Evolutionary conservation across 1,140 invertebrate genomes (phyloP).

Genomic region (Lamellibrachia luymesi): DNA sequence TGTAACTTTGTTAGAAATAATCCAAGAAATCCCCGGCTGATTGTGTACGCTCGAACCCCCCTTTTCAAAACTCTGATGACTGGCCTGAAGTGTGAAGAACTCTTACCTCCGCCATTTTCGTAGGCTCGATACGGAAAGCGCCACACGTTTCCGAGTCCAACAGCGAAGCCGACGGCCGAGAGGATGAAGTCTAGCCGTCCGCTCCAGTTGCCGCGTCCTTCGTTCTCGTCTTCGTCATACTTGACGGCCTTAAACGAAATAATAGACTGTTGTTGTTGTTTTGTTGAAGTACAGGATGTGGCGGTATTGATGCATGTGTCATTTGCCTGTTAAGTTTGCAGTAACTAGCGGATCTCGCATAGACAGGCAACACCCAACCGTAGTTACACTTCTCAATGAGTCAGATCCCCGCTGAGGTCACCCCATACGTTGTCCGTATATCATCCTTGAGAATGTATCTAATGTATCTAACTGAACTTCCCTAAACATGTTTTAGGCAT

Average conservation of each 20-base stretch:
- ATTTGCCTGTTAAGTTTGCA: no score
- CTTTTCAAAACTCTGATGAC: background rate
- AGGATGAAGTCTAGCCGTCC: conserved; percentile 56
- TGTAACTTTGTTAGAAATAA: background rate
- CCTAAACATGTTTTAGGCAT: no score
- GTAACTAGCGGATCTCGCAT: no score
- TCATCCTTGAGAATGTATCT: no score
- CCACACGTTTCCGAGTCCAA: conserved; percentile 54
- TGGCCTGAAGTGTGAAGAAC: conserved; percentile 41
- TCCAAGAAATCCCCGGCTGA: background rate
- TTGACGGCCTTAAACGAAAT: background rate
- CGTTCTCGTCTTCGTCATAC: conserved; percentile 26
- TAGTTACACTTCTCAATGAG: no score
- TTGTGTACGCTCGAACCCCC: no score
- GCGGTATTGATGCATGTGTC: no score
- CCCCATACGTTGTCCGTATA: no score
- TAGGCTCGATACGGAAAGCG: conserved; percentile 85
- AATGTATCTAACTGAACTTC: no score
- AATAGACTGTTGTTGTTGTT: background rate
- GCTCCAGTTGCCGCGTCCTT: conserved; percentile 62
- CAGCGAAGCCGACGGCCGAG: conserved; percentile 54
- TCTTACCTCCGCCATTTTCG: conserved; percentile 78
- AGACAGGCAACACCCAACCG: no score
- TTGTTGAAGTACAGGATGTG: no score
- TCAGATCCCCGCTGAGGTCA: no score